These are phyloP conservation scores for Poeciliopsis retropinna DNA, from an alignment of 2,113 vertebrate genomes.

Conservation along the genomic window DNA sequence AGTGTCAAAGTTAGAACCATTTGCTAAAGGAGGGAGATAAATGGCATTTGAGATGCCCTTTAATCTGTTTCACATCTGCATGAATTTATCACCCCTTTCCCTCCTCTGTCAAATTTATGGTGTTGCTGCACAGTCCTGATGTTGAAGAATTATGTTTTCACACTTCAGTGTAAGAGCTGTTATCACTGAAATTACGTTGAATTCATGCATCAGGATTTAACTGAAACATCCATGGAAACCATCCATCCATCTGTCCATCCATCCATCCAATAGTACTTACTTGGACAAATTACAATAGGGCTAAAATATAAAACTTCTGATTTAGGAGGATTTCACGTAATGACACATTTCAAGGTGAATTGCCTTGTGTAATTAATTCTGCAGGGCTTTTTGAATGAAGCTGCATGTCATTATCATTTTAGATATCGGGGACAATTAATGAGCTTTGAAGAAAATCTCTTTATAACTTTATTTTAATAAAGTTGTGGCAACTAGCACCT, in stretches of 20 bases:
- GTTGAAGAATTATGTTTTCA: constrained; percentile 31
- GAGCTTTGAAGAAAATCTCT: constrained; percentile 24
- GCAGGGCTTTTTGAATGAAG: constrained; percentile 24
- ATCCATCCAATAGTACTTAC: not conserved
- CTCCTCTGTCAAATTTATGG: constrained; percentile 26
- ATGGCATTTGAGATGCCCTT: constrained; percentile 32
- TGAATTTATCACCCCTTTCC: constrained; percentile 35
- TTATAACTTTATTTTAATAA: constrained; percentile 27
- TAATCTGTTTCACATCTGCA: constrained; percentile 39
- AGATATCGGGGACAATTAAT: constrained; percentile 32
- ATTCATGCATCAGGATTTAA: constrained; percentile 14
- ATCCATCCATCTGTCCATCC: not conserved
- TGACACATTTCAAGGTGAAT: constrained; percentile 50
- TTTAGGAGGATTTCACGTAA: constrained; percentile 42
- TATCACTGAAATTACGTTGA: constrained; percentile 21
- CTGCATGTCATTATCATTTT: constrained; percentile 22
- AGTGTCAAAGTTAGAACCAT: constrained; percentile 35
- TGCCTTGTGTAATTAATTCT: constrained; percentile 37
- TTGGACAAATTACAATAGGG: constrained; percentile 18
- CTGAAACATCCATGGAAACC: not conserved
- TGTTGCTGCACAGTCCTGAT: constrained; percentile 7
- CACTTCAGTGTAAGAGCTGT: constrained; percentile 2
- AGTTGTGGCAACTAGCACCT: not conserved
- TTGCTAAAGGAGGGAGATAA: constrained; percentile 19
- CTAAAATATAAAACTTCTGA: constrained; percentile 24